Conservation (phyloP, 2,797 vertebrate genomes). For the Acridotheres tristis region DNA sequence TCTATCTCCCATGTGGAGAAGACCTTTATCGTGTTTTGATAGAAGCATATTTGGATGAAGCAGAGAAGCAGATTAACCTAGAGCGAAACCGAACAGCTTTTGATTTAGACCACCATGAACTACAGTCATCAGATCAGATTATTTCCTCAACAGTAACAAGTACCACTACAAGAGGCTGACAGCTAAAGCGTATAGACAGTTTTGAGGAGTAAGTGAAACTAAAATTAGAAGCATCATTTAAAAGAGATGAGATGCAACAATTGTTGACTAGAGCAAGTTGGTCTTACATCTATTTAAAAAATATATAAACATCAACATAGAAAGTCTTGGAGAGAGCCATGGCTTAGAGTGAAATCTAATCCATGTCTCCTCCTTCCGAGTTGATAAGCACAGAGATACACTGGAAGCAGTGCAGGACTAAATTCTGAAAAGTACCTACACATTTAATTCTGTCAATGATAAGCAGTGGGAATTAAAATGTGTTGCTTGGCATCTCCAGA, state of each 20-base stretch:
- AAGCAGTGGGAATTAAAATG: not conserved
- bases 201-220: not conserved
- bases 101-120: not conserved
- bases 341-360: not conserved
- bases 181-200: not conserved
- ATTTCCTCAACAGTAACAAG: not conserved
- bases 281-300: not conserved
- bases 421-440: not conserved
- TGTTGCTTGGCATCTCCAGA: not conserved
- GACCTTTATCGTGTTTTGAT: not conserved
- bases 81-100: not conserved
- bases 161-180: not conserved
- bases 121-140: not conserved
- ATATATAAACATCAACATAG: not conserved
- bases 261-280: not conserved
- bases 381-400: not conserved
- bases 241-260: not conserved
- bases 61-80: not conserved
- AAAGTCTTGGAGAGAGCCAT: not conserved
- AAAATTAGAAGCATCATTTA: not conserved
- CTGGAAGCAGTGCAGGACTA: not conserved
- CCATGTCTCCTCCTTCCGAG: not conserved
- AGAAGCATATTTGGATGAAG: not conserved
- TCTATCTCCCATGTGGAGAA: not conserved
- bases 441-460: not conserved